Percentiles rank a stretch among this genome's conserved stretches.
Conservation (phyloP, 2,113 vertebrate species). For the Naja naja region DNA sequence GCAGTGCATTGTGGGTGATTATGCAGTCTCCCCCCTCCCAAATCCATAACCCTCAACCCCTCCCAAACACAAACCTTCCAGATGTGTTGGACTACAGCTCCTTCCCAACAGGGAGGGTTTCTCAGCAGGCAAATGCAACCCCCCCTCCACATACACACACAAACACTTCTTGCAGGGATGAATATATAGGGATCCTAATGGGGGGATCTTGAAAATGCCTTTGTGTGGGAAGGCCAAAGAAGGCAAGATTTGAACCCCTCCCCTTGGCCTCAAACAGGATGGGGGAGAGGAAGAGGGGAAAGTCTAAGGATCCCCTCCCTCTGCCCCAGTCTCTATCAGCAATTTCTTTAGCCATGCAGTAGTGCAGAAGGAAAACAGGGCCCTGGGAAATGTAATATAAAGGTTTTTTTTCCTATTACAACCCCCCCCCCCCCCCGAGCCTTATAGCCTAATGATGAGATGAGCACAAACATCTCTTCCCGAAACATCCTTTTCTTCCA, state of each 20-base stretch:
- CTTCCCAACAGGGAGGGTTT: neutral
- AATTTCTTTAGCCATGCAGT: no score
- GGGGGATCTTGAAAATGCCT: neutral
- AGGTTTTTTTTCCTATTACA: neutral
- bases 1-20: constrained; percentile 4
- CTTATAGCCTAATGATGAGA: neutral
- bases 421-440: neutral
- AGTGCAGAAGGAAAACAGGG: neutral
- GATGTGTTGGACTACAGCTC: neutral
- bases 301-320: neutral
- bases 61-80: neutral
- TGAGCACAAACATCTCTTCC: neutral
- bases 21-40: constrained; percentile 5
- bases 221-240: neutral
- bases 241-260: neutral
- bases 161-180: neutral
- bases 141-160: no score
- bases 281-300: neutral
- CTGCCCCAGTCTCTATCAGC: neutral
- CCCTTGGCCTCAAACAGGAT: constrained; percentile 18
- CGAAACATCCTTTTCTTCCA: neutral
- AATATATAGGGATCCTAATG: neutral
- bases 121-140: neutral
- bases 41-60: neutral
- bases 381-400: neutral